Percentiles rank a stretch among this genome's conserved stretches.
Evolutionary conservation across 2,113 vertebrate species (phyloP).

Genomic region (Zosterops japonicus): DNA sequence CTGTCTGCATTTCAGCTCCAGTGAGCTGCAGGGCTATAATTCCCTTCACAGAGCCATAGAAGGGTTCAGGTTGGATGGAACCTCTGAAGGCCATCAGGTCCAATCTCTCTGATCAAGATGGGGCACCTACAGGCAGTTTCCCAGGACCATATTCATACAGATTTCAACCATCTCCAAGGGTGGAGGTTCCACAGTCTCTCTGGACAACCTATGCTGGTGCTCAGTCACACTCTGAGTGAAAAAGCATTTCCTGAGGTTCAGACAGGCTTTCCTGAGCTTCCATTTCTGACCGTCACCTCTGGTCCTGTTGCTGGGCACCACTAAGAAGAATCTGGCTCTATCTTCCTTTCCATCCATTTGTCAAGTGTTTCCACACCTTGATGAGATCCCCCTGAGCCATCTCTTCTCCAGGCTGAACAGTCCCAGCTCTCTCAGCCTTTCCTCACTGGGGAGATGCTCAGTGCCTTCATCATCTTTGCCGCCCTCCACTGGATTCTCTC

Average conservation of each 20-base stretch:
- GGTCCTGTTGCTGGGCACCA: rapidly evolving
- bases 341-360: background rate
- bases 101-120: background rate
- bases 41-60: background rate
- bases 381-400: background rate
- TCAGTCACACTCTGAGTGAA: background rate
- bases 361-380: background rate
- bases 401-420: background rate
- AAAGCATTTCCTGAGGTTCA: rapidly evolving
- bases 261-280: background rate
- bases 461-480: background rate
- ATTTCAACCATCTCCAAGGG: background rate
- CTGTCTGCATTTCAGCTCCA: background rate
- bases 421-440: background rate
- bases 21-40: background rate
- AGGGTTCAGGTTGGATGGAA: background rate
- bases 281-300: background rate
- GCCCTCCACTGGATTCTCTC: background rate
- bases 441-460: background rate
- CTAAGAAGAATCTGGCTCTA: background rate
- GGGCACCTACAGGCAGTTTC: background rate
- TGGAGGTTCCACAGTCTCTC: background rate
- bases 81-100: background rate
- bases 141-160: background rate
- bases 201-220: rapidly evolving